A percentile compares a stretch with the other conserved stretches of the same genome.
These are phyloP conservation scores for Drosophila austrosaltans DNA, from an alignment of 2,888 invertebrate species.

Conservation along the genomic window DNA sequence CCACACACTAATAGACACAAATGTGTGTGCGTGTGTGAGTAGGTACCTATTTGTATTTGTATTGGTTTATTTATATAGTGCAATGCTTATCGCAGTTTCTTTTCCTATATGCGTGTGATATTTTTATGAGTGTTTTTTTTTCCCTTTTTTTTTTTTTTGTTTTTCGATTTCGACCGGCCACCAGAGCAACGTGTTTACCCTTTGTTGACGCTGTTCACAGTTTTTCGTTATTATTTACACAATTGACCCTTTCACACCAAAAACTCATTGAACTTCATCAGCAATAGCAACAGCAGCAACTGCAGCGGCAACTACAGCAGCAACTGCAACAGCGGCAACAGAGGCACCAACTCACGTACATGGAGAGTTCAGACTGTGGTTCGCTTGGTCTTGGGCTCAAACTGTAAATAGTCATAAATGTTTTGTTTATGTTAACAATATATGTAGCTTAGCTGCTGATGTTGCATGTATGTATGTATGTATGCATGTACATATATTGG, in stretches of 20 bases:
- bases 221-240: constrained; percentile 75
- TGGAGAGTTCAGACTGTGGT: constrained; percentile 30
- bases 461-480: constrained; percentile 18
- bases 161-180: constrained; percentile 43
- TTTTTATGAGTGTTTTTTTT: constrained; percentile 57
- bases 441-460: constrained; percentile 64
- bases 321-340: constrained; percentile 19
- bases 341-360: constrained; percentile 55
- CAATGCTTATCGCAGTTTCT: constrained; percentile 71
- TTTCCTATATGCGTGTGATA: constrained; percentile 69
- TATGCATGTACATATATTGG: constrained; percentile 8
- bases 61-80: constrained; percentile 61
- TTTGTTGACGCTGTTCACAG: constrained; percentile 71
- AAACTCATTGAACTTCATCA: constrained; percentile 73
- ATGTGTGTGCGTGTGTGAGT: not conserved
- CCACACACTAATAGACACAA: not conserved
- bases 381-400: constrained; percentile 46
- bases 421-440: constrained; percentile 77
- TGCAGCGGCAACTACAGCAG: constrained; percentile 9
- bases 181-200: constrained; percentile 18
- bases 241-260: constrained; percentile 77
- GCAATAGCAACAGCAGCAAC: constrained; percentile 41
- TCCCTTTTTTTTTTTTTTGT: constrained; percentile 1
- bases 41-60: not conserved
- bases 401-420: constrained; percentile 78